phyloP scores from a whole-genome alignment of 2,888 invertebrate species.

The Acronicta alni region DNA sequence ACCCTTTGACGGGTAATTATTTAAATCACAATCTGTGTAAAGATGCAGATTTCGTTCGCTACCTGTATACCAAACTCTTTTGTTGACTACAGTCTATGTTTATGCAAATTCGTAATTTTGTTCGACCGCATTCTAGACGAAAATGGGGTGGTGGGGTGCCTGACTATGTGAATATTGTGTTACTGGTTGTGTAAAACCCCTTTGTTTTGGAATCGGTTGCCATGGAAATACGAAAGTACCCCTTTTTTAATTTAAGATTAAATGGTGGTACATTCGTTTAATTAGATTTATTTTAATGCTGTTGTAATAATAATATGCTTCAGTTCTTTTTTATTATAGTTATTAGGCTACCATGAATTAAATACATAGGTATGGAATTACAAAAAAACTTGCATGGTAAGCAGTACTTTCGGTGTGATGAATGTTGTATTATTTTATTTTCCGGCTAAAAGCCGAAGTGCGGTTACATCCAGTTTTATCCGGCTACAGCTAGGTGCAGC shows the following conservation, averaged over 20 bases:
- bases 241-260: conserved; percentile 43
- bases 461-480: no score
- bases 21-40: no score
- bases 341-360: not conserved
- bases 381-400: no score
- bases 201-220: conserved; percentile 62
- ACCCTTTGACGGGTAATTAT: no score
- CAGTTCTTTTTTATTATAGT: not conserved
- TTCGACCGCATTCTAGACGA: conserved; percentile 35
- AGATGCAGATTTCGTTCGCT: no score
- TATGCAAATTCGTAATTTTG: conserved; percentile 55
- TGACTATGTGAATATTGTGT: conserved; percentile 49
- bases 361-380: not conserved
- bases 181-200: conserved; percentile 62
- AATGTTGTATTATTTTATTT: no score
- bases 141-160: conserved; percentile 20
- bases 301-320: not conserved
- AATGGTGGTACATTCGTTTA: conserved; percentile 28
- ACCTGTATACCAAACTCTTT: no score
- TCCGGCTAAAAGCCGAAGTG: no score
- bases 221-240: conserved; percentile 50
- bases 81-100: conserved; percentile 30
- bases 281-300: conserved; percentile 39
- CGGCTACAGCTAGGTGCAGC: no score
- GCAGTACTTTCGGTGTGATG: no score